phyloP scores from a whole-genome alignment of 2,113 vertebrate species.

The Myocastor coypus region DNA sequence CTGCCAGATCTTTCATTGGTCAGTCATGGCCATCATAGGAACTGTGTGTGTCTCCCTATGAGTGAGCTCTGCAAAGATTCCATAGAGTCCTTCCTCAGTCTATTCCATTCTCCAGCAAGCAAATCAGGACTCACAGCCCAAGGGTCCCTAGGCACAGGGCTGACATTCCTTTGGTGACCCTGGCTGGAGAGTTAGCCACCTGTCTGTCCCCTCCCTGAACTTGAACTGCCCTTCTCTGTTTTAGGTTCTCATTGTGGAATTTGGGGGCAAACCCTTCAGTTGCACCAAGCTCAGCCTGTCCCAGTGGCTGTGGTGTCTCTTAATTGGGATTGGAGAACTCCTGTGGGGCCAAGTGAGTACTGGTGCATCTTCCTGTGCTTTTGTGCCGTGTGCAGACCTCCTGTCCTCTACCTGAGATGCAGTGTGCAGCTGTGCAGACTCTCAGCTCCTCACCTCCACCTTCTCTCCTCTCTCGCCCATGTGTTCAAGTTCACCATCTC shows the following conservation, averaged over 20 bases:
- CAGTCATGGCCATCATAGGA: neutral
- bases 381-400: rapidly evolving
- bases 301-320: slow-evolving; percentile 98
- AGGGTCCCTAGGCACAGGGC: neutral
- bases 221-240: slow-evolving; percentile 27
- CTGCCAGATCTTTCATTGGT: neutral
- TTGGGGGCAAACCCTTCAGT: slow-evolving; percentile 98
- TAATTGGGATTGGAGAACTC: slow-evolving; percentile 96
- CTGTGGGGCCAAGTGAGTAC: slow-evolving; percentile 97
- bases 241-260: slow-evolving; percentile 97
- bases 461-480: neutral
- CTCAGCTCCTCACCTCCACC: neutral
- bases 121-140: neutral
- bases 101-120: neutral
- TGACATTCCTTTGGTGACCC: neutral
- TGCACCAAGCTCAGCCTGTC: slow-evolving; percentile 94
- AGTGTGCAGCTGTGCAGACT: rapidly evolving
- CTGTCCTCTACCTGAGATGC: neutral
- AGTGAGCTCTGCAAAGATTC: neutral
- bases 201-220: neutral
- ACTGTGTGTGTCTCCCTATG: neutral
- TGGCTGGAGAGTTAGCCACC: neutral
- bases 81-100: neutral
- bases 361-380: rapidly evolving
- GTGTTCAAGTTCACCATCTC: neutral